Evolutionary conservation across 2,113 vertebrate species (phyloP).

Genomic region (Seriola rivoliana): DNA sequence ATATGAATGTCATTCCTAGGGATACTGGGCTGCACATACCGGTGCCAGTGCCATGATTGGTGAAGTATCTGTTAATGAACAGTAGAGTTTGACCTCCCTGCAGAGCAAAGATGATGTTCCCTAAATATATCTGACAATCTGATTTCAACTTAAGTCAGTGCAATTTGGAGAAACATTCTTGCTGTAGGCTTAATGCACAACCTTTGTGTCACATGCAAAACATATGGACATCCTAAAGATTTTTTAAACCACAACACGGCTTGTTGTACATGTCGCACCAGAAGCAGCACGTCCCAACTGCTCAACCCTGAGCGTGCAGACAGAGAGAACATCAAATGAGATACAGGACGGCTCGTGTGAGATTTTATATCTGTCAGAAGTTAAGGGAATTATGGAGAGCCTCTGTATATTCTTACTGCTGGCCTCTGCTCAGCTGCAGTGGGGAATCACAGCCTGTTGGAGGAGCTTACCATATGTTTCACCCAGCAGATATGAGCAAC

Average conservation of each 20-base stretch:
- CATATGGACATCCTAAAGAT: too few relatives aligned
- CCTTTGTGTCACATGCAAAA: too few relatives aligned
- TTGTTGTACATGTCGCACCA: not conserved
- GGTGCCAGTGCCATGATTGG: too few relatives aligned
- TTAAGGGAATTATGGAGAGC: not conserved
- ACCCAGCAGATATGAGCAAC: not conserved
- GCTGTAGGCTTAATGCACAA: too few relatives aligned
- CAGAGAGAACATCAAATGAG: not conserved
- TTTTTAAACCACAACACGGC: not conserved
- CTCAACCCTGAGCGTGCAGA: not conserved
- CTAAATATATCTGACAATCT: too few relatives aligned
- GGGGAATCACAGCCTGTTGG: not conserved
- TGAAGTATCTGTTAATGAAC: not conserved
- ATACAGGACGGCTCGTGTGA: not conserved
- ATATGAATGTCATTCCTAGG: not conserved
- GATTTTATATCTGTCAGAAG: not conserved
- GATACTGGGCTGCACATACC: too few relatives aligned
- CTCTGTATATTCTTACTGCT: constrained; percentile 11
- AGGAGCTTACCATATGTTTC: constrained; percentile 2
- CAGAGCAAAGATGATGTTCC: too few relatives aligned
- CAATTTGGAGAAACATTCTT: too few relatives aligned
- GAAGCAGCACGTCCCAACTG: not conserved
- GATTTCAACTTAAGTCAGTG: too few relatives aligned
- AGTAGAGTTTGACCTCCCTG: too few relatives aligned
- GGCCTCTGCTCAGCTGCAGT: not conserved